Base-by-base conservation (phyloP, 1,140 invertebrate genomes). In the Papilio polytes region DNA sequence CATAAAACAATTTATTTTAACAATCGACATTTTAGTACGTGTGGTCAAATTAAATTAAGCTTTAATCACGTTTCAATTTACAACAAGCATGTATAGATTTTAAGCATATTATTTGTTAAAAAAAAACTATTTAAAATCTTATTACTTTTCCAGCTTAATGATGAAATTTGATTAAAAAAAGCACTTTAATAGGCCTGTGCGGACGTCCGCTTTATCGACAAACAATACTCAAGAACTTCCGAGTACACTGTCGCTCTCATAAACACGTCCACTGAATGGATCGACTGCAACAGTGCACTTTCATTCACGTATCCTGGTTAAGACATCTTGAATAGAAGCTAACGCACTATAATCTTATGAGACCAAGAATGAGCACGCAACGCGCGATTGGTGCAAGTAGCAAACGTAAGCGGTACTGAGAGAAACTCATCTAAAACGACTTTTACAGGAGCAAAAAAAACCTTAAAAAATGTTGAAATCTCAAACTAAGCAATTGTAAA, bases 271-370 rank as follows among this genome's bases (percentile, higher is more conserved):
- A 76, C 74, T 81, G 83, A 87, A 88, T 86, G 82, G 82, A 86
- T 83, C 76, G 80, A 81, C 44, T 83, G 83, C 85, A 85, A 86
- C 82, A 84, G 72, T 90, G 89, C 89, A 91, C 89, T 91, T 91
- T 90, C 90, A 93, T 91, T 90, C 88, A 90, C 74, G 78, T 82
- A 81, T 85, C 72, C 84, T 81, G 77, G 74, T 83, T 85, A 83
- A 85, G 83, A 84, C 84, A 82, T 83, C 81, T 85, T 86, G 84
- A 90, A 90, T 88, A 86, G 79, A 81, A 86, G 89, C 83, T 86
- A 92, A 93, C 85, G 91, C 84, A 90, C 91, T 91, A 80, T 93
- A 93, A 93, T 93, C 91, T 88, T 83, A 80, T 82, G 84, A 88
- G 87, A 88, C 88, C 80, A 73, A 81, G 79, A 31, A 9, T 53